phyloP scores from a whole-genome alignment of 2,113 vertebrate genomes.

The Okapia johnstoni region DNA sequence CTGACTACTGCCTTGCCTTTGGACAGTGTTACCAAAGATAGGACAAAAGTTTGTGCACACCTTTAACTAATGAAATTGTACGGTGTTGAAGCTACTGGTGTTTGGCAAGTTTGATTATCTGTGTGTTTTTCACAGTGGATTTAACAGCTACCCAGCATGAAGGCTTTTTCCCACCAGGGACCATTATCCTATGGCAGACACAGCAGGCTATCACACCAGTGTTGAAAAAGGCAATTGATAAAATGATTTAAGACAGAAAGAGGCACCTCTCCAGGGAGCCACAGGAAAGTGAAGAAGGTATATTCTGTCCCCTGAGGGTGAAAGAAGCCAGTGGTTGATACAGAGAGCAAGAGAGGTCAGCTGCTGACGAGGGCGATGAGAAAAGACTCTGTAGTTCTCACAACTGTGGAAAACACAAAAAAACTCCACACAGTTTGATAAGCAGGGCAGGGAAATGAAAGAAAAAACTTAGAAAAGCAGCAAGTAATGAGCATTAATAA shows the following conservation, averaged over 20 bases:
- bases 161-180: neutral
- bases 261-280: neutral
- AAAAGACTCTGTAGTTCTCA: neutral
- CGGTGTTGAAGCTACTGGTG: neutral
- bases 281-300: neutral
- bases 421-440: neutral
- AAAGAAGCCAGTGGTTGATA: neutral
- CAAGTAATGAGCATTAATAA: neutral
- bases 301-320: neutral
- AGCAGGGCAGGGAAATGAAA: neutral
- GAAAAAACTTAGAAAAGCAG: neutral
- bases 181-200: neutral
- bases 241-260: constrained; percentile 29
- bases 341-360: neutral
- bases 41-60: neutral
- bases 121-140: neutral
- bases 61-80: neutral
- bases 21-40: neutral
- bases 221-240: constrained; percentile 31
- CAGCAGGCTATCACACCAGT: neutral
- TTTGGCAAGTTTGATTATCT: neutral
- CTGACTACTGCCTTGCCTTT: neutral
- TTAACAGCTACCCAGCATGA: neutral
- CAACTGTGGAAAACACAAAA: neutral
- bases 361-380: neutral